phyloP scores from a whole-genome alignment of 2,888 invertebrate species.

The Diadromus collaris region DNA sequence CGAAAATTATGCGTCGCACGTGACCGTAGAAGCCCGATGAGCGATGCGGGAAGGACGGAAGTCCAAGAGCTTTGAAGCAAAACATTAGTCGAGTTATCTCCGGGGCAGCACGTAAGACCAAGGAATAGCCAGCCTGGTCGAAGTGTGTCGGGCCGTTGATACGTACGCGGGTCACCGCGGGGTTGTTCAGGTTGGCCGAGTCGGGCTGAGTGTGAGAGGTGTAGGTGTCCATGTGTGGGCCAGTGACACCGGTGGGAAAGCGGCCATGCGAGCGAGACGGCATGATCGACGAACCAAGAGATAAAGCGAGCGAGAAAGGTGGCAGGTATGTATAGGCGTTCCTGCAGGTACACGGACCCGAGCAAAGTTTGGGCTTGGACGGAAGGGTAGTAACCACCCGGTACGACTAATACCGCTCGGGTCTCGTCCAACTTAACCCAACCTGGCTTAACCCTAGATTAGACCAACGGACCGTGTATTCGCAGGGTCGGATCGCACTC shows the following conservation, averaged over 20 bases:
- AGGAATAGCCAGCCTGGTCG: slow-evolving; percentile 56
- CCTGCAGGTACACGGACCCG: slow-evolving; percentile 34
- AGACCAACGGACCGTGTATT: slow-evolving; percentile 70
- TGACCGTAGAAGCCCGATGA: slow-evolving; percentile 35
- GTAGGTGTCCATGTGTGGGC: slow-evolving; percentile 26
- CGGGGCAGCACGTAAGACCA: slow-evolving; percentile 56
- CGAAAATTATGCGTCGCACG: slow-evolving; percentile 57
- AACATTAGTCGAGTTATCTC: slow-evolving; percentile 61
- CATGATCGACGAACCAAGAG: slow-evolving; percentile 36
- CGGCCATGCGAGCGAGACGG: slow-evolving; percentile 36
- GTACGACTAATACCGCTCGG: slow-evolving; percentile 71
- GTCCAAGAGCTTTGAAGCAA: slow-evolving; percentile 58
- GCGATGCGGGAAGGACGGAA: slow-evolving; percentile 49
- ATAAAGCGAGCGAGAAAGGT: slow-evolving; percentile 46
- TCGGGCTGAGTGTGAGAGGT: slow-evolving; percentile 44
- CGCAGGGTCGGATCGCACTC: slow-evolving; percentile 62
- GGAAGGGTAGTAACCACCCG: slow-evolving; percentile 58
- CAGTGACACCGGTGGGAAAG: slow-evolving; percentile 32
- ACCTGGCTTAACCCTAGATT: slow-evolving; percentile 75
- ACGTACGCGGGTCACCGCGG: slow-evolving; percentile 61
- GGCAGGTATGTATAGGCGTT: slow-evolving; percentile 11
- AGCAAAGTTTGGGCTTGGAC: slow-evolving; percentile 57
- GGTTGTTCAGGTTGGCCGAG: slow-evolving; percentile 60
- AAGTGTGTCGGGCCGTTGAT: slow-evolving; percentile 40
- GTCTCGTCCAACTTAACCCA: slow-evolving; percentile 73